Base-by-base conservation (phyloP, 1,140 invertebrate species). In the Globodera rostochiensis region DNA sequence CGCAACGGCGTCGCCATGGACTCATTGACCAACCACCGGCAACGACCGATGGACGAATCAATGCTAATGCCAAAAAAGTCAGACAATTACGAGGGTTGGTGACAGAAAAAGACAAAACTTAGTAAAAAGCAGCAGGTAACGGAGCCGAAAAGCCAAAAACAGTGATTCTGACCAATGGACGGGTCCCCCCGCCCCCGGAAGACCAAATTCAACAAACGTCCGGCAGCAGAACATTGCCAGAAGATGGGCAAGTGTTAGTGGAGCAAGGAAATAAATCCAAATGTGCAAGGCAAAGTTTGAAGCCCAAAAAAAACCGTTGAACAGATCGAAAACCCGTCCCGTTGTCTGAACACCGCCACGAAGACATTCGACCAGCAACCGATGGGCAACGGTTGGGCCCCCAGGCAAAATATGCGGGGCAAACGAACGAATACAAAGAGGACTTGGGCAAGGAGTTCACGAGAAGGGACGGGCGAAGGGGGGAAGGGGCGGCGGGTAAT, bases 341-440 rank as follows among this genome's bases (percentile, higher is more conserved):
- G 46, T 47, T 84, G 53, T 49, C 71, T 60, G 49, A 75, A 53
- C 36, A 70, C 77, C 45, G 4, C 3, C 49, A 83, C 76, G 82
- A 83, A 60, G 82, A 83, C 70, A 15, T 60, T 5, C 46, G 82
- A 67, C 82, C 82, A 15, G 75, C 80, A 15, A 36, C 1, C 45
- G 77, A 78, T 21, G 79, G 81, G 3, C 11, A 74, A 83, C 64
- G 82, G 66, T 15, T 75, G 46, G 81, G 81, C 13, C 83, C 67
- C 25, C 82, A 83, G 57, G 74, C 66, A 6, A 71, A 64, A 57
- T 83, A 83, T 74, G 82, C 50, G 47, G 82, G 82, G 3, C 25
- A 74, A 81, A 83, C 82, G 45, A 83, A 83, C 64, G 83, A 83
- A 70, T 83, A 83, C 66, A 76, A 47, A 36, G 82, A 83, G 50